Evolutionary conservation across 2,888 invertebrate species (phyloP).

Genomic region (Boloria euphrosyne): DNA sequence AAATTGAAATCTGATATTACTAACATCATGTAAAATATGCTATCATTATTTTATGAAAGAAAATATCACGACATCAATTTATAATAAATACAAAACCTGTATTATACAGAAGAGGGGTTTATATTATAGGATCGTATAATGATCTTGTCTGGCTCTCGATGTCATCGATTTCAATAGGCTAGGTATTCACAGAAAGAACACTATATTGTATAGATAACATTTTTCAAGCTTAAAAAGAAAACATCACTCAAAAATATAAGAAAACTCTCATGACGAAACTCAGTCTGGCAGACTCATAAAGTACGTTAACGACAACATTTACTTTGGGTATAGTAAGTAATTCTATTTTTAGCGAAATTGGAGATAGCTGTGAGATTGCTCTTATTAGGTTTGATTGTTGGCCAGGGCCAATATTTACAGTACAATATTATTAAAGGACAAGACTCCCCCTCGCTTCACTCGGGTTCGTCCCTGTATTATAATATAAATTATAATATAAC

Average conservation of each 20-base stretch:
- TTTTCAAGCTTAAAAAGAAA: constrained; percentile 7
- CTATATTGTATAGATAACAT: neutral
- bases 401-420: neutral
- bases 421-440: neutral
- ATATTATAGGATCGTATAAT: constrained; percentile 1
- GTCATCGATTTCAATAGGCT: neutral
- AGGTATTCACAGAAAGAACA: constrained; percentile 1
- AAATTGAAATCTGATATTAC: too few species aligned
- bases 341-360: constrained; percentile 41
- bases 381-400: constrained; percentile 16
- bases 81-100: neutral
- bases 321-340: constrained; percentile 35
- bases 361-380: constrained; percentile 29
- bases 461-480: too few species aligned
- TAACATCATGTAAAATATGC: too few species aligned
- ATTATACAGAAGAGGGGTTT: neutral
- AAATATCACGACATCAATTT: neutral
- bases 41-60: too few species aligned
- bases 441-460: too few species aligned
- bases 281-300: constrained; percentile 41
- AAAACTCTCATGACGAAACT: constrained; percentile 31
- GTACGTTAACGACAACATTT: constrained; percentile 41
- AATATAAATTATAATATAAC: too few species aligned
- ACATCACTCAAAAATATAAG: constrained; percentile 29
- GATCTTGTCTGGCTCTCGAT: neutral